Evolutionary conservation across 2,113 vertebrate species (phyloP).

Genomic region (Sula dactylatra): DNA sequence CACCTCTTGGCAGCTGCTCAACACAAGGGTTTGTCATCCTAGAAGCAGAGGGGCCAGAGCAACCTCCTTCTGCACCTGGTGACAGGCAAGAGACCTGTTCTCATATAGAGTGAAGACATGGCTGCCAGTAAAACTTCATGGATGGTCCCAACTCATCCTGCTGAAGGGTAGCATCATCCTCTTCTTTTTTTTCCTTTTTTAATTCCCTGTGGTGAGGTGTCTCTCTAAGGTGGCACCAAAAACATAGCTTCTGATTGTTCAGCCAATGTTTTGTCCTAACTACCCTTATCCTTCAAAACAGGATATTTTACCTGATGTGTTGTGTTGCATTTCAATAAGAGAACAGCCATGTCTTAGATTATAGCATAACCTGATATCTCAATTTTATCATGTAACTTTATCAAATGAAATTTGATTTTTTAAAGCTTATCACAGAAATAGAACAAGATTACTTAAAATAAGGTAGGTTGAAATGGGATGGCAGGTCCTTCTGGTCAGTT

Average conservation of each 20-base stretch:
- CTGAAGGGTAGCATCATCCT: not conserved
- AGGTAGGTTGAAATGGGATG: not conserved
- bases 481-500: not conserved
- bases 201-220: not conserved
- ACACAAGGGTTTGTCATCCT: not conserved
- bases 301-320: accelerated
- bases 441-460: not conserved
- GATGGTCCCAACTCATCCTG: not conserved
- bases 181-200: not conserved
- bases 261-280: not conserved
- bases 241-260: not conserved
- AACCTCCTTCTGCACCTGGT: not conserved
- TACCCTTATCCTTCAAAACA: accelerated
- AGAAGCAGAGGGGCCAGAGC: not conserved
- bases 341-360: not conserved
- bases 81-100: not conserved
- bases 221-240: not conserved
- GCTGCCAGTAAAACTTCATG: not conserved
- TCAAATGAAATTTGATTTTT: not conserved
- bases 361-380: not conserved
- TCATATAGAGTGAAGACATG: not conserved
- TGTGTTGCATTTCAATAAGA: not conserved
- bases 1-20: not conserved
- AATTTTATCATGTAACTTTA: not conserved
- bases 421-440: not conserved